A percentile compares a stretch with the other conserved stretches of the same genome.
These are phyloP conservation scores for Microctenopoma lineatum DNA, from an alignment of 2,797 vertebrate species.

Conservation along the genomic window DNA sequence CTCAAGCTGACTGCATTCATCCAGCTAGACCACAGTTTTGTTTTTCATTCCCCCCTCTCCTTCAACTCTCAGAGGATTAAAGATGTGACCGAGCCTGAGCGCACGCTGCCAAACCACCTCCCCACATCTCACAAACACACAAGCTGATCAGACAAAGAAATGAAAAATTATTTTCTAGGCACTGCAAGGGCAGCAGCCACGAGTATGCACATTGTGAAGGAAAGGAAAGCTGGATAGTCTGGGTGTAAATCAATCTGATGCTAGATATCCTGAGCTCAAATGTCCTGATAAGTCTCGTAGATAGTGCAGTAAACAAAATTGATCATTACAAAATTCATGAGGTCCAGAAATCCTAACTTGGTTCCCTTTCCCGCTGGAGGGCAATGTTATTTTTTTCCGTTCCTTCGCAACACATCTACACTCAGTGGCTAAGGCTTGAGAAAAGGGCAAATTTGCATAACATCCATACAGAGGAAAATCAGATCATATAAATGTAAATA, in stretches of 20 bases:
- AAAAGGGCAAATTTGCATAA: conserved; percentile 87
- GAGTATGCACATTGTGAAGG: conserved; percentile 15
- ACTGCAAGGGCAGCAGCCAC: conserved; percentile 37
- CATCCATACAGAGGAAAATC: conserved; percentile 80
- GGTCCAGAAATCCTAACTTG: conserved; percentile 74
- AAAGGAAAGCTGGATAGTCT: conserved; percentile 43
- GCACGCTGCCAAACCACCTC: conserved; percentile 9
- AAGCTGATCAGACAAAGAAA: conserved; percentile 62
- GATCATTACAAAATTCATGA: conserved; percentile 85
- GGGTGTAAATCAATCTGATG: conserved; percentile 68
- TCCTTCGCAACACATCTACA: conserved; percentile 69
- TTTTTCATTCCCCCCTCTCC: conserved; percentile 50
- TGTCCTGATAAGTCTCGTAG: conserved; percentile 57
- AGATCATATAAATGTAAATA: conserved; percentile 89
- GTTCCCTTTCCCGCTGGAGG: conserved; percentile 75
- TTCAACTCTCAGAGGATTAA: conserved; percentile 41
- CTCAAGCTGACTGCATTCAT: conserved; percentile 51
- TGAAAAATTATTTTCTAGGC: conserved; percentile 54
- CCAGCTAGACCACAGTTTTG: conserved; percentile 46
- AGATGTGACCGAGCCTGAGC: conserved; percentile 32
- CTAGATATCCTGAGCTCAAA: conserved; percentile 65
- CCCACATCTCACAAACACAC: conserved; percentile 36
- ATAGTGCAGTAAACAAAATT: conserved; percentile 73
- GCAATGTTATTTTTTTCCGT: conserved; percentile 71
- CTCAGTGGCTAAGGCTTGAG: conserved; percentile 65